phyloP scores from a whole-genome alignment of 2,888 invertebrate species.

The Nemotelus pantherinus region DNA sequence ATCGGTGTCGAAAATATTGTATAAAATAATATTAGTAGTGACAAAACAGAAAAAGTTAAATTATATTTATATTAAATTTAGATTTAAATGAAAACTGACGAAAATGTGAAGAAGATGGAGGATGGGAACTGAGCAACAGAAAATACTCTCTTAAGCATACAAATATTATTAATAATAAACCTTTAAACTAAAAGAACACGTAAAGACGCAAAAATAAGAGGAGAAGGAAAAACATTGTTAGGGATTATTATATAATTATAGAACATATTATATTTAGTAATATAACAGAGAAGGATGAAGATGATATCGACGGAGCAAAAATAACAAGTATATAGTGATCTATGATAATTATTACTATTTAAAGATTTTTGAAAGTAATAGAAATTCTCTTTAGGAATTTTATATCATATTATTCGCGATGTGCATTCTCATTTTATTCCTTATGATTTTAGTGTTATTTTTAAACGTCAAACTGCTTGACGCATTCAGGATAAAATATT shows the following conservation, averaged over 20 bases:
- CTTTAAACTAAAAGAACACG: slow-evolving; percentile 13
- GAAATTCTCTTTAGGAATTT: slow-evolving; percentile 33
- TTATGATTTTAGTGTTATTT: too few relatives aligned
- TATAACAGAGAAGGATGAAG: not conserved
- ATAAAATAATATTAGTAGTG: slow-evolving; percentile 26
- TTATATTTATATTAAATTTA: slow-evolving; percentile 46
- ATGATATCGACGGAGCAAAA: not conserved
- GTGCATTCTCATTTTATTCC: slow-evolving; percentile 39
- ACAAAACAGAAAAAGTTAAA: slow-evolving; percentile 42
- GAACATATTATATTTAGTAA: not conserved
- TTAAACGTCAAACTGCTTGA: too few relatives aligned
- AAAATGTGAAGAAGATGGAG: not conserved
- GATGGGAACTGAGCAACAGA: slow-evolving; percentile 37
- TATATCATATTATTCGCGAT: slow-evolving; percentile 36
- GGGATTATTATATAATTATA: slow-evolving; percentile 39
- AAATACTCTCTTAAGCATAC: slow-evolving; percentile 43
- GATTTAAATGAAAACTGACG: slow-evolving; percentile 17
- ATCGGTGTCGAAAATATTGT: slow-evolving; percentile 23
- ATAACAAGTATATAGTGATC: slow-evolving; percentile 40
- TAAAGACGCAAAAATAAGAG: too few relatives aligned
- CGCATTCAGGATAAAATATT: too few relatives aligned
- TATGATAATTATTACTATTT: slow-evolving; percentile 26
- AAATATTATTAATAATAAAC: slow-evolving; percentile 40
- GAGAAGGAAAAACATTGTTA: slow-evolving; percentile 36
- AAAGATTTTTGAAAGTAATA: slow-evolving; percentile 28